Percentiles rank a stretch among this genome's conserved stretches.
Evolutionary conservation across 2,797 vertebrate genomes (phyloP).

Genomic region (Lepilemur septentrionalis): DNA sequence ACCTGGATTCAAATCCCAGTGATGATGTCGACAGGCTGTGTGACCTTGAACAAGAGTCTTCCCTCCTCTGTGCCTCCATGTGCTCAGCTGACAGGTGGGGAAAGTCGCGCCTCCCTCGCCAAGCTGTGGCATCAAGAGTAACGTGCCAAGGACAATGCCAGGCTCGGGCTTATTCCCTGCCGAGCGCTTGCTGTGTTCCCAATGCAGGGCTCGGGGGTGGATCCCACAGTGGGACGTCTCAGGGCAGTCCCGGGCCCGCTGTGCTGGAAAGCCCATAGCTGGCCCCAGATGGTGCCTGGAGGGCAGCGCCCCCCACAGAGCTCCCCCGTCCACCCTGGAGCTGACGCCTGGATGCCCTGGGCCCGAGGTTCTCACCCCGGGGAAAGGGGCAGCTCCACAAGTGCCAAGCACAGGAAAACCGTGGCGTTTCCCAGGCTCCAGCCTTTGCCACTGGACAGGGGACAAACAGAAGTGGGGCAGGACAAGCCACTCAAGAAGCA

Average conservation of each 20-base stretch:
- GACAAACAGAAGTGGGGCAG: too few species aligned
- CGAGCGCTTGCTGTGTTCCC: not conserved
- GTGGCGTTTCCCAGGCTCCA: not conserved
- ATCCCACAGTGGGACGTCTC: not conserved
- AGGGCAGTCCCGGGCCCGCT: not conserved
- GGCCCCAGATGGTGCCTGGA: not conserved
- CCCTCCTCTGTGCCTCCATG: not conserved
- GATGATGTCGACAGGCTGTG: not conserved
- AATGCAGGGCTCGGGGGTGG: not conserved
- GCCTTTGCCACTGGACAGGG: not conserved
- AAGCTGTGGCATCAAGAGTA: not conserved
- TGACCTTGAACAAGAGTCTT: not conserved
- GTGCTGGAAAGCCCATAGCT: not conserved
- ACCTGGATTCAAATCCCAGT: not conserved
- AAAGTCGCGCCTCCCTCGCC: not conserved
- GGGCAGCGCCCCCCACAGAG: not conserved
- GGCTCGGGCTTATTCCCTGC: not conserved
- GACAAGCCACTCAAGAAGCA: not conserved
- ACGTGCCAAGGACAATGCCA: accelerated
- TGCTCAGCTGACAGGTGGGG: not conserved
- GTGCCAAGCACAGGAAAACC: not conserved
- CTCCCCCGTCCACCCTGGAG: not conserved
- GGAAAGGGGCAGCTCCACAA: not conserved
- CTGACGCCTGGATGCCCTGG: not conserved
- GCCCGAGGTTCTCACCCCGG: accelerated